These are phyloP conservation scores for Geotrupes spiniger DNA, from an alignment of 2,888 invertebrate genomes.

Conservation along the genomic window DNA sequence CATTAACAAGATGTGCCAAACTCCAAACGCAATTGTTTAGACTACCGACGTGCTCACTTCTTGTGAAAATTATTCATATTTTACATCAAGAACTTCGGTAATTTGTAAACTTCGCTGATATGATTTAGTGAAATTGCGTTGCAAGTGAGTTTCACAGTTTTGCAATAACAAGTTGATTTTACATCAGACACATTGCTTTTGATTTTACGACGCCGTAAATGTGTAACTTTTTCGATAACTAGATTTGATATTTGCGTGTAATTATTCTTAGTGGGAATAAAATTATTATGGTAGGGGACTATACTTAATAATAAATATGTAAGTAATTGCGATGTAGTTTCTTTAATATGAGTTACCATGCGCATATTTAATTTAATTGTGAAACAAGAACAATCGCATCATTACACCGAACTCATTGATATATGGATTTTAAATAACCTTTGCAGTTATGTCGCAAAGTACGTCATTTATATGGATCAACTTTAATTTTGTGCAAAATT, in stretches of 20 bases:
- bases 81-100: conserved; percentile 19
- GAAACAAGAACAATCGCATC: too few species aligned
- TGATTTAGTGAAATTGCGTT: conserved; percentile 17
- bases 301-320: too few species aligned
- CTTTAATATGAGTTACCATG: too few species aligned
- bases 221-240: too few species aligned
- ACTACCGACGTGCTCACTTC: conserved; percentile 16
- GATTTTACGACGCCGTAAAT: too few species aligned
- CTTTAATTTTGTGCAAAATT: conserved; percentile 22
- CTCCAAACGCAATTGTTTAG: conserved; percentile 19
- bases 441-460: too few species aligned
- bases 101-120: conserved; percentile 17
- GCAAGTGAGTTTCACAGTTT: conserved; percentile 17
- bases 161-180: conserved; percentile 9
- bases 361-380: too few species aligned
- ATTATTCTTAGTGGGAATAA: too few species aligned
- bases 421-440: conserved; percentile 13
- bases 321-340: too few species aligned
- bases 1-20: conserved; percentile 9
- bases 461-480: conserved; percentile 17
- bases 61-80: conserved; percentile 17
- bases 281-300: too few species aligned
- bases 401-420: conserved; percentile 2
- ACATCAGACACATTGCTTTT: too few species aligned
- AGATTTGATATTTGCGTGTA: too few species aligned